A percentile compares a stretch with the other conserved stretches of the same genome.
These are phyloP conservation scores for Philereme vetulata DNA, from an alignment of 2,888 invertebrate genomes.

Conservation along the genomic window DNA sequence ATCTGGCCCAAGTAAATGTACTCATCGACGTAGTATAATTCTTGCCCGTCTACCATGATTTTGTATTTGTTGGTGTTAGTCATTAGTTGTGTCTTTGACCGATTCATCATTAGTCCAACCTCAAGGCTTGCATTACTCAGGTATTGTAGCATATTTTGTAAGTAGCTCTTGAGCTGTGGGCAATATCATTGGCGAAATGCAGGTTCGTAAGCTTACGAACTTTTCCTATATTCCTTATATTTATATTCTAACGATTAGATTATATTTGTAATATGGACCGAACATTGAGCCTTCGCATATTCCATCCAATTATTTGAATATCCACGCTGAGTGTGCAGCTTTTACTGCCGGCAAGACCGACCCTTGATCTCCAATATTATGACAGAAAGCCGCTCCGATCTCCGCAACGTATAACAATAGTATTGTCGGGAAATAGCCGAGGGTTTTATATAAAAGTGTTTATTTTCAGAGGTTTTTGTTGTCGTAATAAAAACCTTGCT, in stretches of 20 bases:
- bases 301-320: conserved; percentile 53
- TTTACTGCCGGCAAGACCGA: conserved; percentile 44
- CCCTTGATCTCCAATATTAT: conserved; percentile 58
- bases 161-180: too few relatives aligned
- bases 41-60: too few relatives aligned
- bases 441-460: conserved; percentile 22
- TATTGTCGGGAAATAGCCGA: conserved; percentile 36
- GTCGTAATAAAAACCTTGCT: background rate
- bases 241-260: conserved; percentile 1
- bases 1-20: too few relatives aligned
- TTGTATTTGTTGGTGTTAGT: too few relatives aligned
- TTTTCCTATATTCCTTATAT: too few relatives aligned
- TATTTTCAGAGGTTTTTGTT: conserved; percentile 17
- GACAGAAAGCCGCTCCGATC: conserved; percentile 57
- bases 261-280: conserved; percentile 9
- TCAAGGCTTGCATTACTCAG: too few relatives aligned
- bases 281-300: conserved; percentile 22
- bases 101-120: too few relatives aligned
- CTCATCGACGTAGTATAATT: too few relatives aligned
- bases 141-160: too few relatives aligned
- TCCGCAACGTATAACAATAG: conserved; percentile 47
- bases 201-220: too few relatives aligned
- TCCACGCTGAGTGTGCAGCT: conserved; percentile 51
- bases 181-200: too few relatives aligned
- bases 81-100: too few relatives aligned